Base-by-base conservation (phyloP, 2,797 vertebrate species). In the Fistularia tabacaria region DNA sequence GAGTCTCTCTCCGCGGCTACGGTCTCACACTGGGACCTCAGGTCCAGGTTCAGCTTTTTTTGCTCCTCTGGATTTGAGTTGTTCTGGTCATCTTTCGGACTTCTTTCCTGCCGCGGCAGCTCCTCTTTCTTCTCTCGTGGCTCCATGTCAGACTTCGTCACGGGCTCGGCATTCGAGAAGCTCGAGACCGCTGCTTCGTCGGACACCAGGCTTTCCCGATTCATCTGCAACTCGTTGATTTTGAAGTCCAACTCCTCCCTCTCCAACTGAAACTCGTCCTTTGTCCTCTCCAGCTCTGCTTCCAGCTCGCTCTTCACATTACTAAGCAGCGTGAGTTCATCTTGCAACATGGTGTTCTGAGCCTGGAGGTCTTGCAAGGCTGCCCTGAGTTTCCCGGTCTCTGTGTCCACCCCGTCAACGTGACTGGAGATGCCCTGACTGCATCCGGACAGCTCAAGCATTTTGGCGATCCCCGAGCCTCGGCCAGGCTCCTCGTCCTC, bases 201-300 rank as follows among this genome's bases (percentile, higher is more conserved):
- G 55, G 69, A 15, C 73, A 66, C 67, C 41, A 83, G 66, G 14
- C 87, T 80, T 7, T 97, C 94, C 67, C 91, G 93, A 69, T 62
- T 85, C 86, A 96, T 90, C 50, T 96, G 93, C 42, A 99, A 68
- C 79, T 99, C 97, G 69, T 98, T 93, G 62, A 99, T 92, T 86
- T 96, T 99, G 72, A 99, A 99, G 62, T 98, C 96, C 54, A 98
- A 82, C 60, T 99, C 97, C 72, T 99, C 97, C 57, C 86, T 89
- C 68, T 99, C 97, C 53, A 91, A 83, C 58, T 93, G 92, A 69
- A 94, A 95, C 49, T 99, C 96, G 65, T 94, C 92, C 67, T 90
- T 94, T 58, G 83, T 41, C 44, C 82, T 90, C 4, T 93, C 90
- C 52, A 96, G 85, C 60, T 98, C 93, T 37, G 90, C 86, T 73